Conservation (phyloP, 2,113 vertebrate species). For the Festucalex cinctus region DNA sequence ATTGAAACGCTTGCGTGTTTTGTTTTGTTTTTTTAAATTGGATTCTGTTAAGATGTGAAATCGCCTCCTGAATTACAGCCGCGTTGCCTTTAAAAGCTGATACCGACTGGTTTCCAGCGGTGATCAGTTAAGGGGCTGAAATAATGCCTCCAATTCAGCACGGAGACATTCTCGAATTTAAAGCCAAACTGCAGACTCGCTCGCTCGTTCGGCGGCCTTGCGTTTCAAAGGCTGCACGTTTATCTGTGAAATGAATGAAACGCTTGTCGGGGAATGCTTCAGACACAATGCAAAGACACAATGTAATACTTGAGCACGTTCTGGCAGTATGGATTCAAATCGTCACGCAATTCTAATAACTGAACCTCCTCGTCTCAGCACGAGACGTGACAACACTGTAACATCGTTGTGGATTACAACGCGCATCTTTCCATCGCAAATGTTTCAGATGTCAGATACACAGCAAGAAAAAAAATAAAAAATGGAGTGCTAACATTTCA, state of each 20-base stretch:
- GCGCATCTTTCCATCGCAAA: conserved; percentile 21
- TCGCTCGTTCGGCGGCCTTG: conserved; percentile 23
- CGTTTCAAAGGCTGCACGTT: conserved; percentile 61
- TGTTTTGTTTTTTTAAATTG: conserved; percentile 81
- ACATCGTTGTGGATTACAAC: conserved; percentile 20
- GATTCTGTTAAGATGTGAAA: conserved; percentile 76
- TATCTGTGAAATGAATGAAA: conserved; percentile 47
- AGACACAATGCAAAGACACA: conserved; percentile 47
- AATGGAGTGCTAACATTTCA: too few species aligned
- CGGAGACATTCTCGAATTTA: conserved; percentile 49
- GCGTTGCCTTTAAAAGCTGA: conserved; percentile 68
- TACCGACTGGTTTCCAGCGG: conserved; percentile 61
- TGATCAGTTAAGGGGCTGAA: conserved; percentile 67
- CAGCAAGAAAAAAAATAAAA: too few species aligned
- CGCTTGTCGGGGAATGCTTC: conserved; percentile 49
- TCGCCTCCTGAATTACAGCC: conserved; percentile 68
- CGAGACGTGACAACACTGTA: conserved; percentile 12
- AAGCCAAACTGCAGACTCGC: conserved; percentile 34
- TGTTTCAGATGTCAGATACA: conserved; percentile 34
- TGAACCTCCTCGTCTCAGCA: neutral
- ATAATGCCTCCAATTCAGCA: conserved; percentile 54
- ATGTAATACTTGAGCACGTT: conserved; percentile 36
- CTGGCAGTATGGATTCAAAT: conserved; percentile 10
- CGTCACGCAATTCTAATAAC: conserved; percentile 15
- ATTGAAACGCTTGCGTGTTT: conserved; percentile 73